A percentile compares a stretch with the other conserved stretches of the same genome.
Evolutionary conservation across 2,797 vertebrate species (phyloP).

Genomic region (Otolemur crassicaudatus): DNA sequence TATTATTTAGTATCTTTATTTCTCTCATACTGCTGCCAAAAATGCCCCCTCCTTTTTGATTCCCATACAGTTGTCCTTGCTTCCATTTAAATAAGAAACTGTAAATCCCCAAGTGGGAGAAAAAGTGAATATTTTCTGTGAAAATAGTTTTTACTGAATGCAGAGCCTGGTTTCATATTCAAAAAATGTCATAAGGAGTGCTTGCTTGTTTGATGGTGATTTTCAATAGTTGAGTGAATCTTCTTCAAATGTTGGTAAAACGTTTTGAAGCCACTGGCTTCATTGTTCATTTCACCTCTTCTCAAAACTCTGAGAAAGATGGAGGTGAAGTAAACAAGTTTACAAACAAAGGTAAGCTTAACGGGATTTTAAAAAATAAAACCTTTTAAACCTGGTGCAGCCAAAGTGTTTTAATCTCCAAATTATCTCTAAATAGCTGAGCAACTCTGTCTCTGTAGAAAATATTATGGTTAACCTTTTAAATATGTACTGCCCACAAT

Average conservation of each 20-base stretch:
- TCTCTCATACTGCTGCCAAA: too few species aligned
- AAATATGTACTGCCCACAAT: constrained; percentile 30
- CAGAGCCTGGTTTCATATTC: not conserved
- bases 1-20: too few species aligned
- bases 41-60: not conserved
- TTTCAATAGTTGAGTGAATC: constrained; percentile 22
- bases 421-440: constrained; percentile 52
- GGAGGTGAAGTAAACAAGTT: constrained; percentile 42
- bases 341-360: constrained; percentile 28
- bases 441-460: constrained; percentile 17
- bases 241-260: constrained; percentile 53
- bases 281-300: constrained; percentile 49
- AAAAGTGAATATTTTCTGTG: constrained; percentile 55
- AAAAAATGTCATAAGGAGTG: not conserved
- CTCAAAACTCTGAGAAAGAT: constrained; percentile 14
- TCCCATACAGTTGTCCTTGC: not conserved
- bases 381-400: not conserved
- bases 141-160: constrained; percentile 28
- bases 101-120: constrained; percentile 37
- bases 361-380: constrained; percentile 28
- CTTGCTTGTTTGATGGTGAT: constrained; percentile 48
- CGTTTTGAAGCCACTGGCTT: constrained; percentile 24
- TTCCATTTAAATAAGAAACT: constrained; percentile 38
- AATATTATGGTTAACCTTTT: constrained; percentile 68
- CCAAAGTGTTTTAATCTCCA: constrained; percentile 27